These are phyloP conservation scores for Leptocoma aspasia DNA, from an alignment of 2,113 vertebrate species.

Conservation along the genomic window DNA sequence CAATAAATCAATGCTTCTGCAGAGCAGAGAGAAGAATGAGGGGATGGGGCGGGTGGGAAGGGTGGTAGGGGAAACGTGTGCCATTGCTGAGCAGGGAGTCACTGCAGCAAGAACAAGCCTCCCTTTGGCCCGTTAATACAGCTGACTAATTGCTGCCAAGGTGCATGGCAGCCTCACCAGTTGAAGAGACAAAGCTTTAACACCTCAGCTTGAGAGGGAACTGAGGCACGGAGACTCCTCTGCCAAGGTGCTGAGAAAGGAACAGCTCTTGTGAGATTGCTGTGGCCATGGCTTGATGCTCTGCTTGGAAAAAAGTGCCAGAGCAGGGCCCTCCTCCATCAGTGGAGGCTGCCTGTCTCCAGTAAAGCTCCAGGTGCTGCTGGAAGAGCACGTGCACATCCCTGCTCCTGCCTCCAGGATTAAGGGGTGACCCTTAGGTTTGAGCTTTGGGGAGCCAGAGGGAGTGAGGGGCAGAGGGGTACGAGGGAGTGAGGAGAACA, in stretches of 20 bases:
- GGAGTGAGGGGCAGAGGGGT: constrained; percentile 11
- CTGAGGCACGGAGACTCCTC: not conserved
- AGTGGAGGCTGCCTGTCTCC: not conserved
- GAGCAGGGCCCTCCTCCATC: not conserved
- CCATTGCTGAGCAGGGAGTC: not conserved
- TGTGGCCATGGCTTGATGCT: not conserved
- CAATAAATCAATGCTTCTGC: constrained; percentile 30
- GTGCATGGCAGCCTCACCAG: not conserved
- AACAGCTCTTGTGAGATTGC: not conserved
- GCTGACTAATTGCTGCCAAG: not conserved
- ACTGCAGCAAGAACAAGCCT: not conserved
- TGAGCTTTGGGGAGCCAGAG: constrained; percentile 27
- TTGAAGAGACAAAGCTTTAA: not conserved
- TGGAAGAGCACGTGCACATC: not conserved
- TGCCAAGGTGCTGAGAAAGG: not conserved
- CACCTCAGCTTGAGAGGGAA: not conserved
- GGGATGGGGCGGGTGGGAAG: not conserved
- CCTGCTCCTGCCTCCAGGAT: not conserved
- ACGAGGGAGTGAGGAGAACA: constrained; percentile 9
- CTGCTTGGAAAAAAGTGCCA: not conserved
- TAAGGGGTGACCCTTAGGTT: constrained; percentile 22
- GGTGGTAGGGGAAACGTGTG: not conserved
- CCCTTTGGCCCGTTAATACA: not conserved
- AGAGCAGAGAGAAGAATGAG: not conserved
- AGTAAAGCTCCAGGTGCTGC: not conserved